A percentile compares a stretch with the other conserved stretches of the same genome.
Evolutionary conservation across 1,140 invertebrate genomes (phyloP).

Genomic region (Drosophila parvula): DNA sequence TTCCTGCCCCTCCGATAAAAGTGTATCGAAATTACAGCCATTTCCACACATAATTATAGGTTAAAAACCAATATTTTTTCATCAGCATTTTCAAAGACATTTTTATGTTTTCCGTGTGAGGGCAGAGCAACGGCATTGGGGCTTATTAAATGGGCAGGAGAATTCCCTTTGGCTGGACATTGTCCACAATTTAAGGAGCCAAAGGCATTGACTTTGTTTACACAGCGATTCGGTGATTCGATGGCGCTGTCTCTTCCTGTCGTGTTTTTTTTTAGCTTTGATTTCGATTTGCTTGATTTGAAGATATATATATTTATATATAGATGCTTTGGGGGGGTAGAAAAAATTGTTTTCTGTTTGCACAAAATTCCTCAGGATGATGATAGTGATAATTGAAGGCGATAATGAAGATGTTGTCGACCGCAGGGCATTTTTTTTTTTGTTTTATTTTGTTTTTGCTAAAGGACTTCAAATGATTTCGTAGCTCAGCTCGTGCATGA

Average conservation of each 20-base stretch:
- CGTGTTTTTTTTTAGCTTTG: slow-evolving; percentile 62
- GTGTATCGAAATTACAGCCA: slow-evolving; percentile 4
- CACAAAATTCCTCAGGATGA: slow-evolving; percentile 50
- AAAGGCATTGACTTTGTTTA: slow-evolving; percentile 5
- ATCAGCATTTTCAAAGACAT: slow-evolving; percentile 7
- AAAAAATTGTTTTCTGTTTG: slow-evolving; percentile 58
- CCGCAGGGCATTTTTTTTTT: slow-evolving; percentile 17
- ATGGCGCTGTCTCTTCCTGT: slow-evolving; percentile 4
- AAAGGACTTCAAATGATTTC: slow-evolving; percentile 58
- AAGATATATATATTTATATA: slow-evolving; percentile 25
- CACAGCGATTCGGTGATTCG: not conserved
- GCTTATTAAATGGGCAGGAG: slow-evolving; percentile 12
- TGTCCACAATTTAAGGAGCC: slow-evolving; percentile 11
- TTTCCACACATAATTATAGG: slow-evolving; percentile 3
- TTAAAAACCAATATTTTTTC: not conserved
- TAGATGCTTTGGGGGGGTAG: too few relatives aligned
- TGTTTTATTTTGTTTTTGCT: too few relatives aligned
- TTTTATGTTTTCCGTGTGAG: not conserved
- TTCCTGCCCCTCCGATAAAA: not conserved
- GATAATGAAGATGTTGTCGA: slow-evolving; percentile 19
- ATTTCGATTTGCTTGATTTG: slow-evolving; percentile 69
- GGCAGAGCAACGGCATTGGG: not conserved
- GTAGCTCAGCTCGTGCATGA: slow-evolving; percentile 67
- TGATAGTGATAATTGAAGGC: slow-evolving; percentile 61
- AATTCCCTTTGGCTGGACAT: not conserved